Evolutionary conservation across 2,113 vertebrate genomes (phyloP).

Genomic region (Cyprinus carpio): DNA sequence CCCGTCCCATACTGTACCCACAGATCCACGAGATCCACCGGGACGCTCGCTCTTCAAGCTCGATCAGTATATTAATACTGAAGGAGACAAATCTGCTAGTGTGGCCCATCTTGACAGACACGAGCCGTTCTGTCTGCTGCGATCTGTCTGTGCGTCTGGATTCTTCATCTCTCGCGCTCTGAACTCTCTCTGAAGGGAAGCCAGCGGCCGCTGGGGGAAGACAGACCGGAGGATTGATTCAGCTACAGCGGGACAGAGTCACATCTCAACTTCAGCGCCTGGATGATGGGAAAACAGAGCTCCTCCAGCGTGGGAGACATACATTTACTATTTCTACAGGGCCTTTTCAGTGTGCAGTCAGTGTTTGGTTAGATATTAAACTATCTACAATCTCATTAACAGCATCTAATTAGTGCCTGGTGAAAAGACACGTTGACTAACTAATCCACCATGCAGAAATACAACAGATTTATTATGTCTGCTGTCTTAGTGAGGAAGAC

Average conservation of each 20-base stretch:
- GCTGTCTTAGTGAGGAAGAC: background rate
- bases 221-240: constrained; percentile 4
- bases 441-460: background rate
- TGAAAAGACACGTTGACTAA: background rate
- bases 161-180: constrained; percentile 22
- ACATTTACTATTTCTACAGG: background rate
- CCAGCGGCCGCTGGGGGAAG: background rate
- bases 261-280: constrained; percentile 19
- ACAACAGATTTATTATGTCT: background rate
- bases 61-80: constrained; percentile 52
- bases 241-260: constrained; percentile 1
- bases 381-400: background rate
- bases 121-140: constrained; percentile 35
- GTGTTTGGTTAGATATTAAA: background rate
- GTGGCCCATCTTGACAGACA: constrained; percentile 28
- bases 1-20: constrained; percentile 18
- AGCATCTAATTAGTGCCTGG: background rate
- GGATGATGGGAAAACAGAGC: background rate
- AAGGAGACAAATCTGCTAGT: constrained; percentile 52
- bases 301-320: background rate
- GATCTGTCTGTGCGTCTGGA: constrained; percentile 25
- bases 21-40: background rate
- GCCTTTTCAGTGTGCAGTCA: background rate
- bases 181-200: constrained; percentile 14
- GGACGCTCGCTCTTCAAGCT: constrained; percentile 20